Base-by-base conservation (phyloP, 2,113 vertebrate genomes). In the Cyprinodon tularosa region DNA sequence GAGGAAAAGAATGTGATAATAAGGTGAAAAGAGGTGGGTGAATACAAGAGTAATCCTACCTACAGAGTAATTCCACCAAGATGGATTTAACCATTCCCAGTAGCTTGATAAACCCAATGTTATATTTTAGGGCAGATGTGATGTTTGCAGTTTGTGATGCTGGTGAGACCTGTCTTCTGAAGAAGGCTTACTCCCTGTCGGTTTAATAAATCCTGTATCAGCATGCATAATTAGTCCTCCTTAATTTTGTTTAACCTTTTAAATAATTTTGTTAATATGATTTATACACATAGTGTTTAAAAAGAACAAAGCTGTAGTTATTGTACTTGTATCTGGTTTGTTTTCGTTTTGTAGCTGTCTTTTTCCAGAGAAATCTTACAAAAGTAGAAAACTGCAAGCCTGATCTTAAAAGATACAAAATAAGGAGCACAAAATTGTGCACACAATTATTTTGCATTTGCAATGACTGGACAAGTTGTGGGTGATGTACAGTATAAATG, bases 251-350 rank as follows among this genome's bases (percentile, higher is more conserved):
- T 93, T 95, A 94, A 96, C 95, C 96, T 95, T 96, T 85, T 94
- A 97, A 96, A 96, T 94, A 95, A 95, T 96, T 96, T 92, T 95
- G 95, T 96, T 96, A 96, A 96, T 97, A 95, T 96, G 94, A 96
- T 97, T 97, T 97, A 29, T 97, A 96, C 68, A 88, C 95, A 96
- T 95, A 95, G 97, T 95, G 95, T 96, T 97, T 97, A 97, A 98
- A 98, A 96, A 95, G 97, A 89, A 90, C 94, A 96, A 96, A 94
- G 96, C 94, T 95, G 96, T 93, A 93, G 94, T 96, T 97, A 90
- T 82, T 85, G 83, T 95, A 17, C 1, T 57, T 6, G 20, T n/a
- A 57, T 8, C 50, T 20, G 10, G 6, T 57, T 57, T 57, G 50
- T 57, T 20, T 20, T 57, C 20, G 14, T 9, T 20, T 2, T 57